A percentile compares a stretch with the other conserved stretches of the same genome.
These are phyloP conservation scores for Drosophila oshimai DNA, from an alignment of 1,140 invertebrate species.

Conservation along the genomic window DNA sequence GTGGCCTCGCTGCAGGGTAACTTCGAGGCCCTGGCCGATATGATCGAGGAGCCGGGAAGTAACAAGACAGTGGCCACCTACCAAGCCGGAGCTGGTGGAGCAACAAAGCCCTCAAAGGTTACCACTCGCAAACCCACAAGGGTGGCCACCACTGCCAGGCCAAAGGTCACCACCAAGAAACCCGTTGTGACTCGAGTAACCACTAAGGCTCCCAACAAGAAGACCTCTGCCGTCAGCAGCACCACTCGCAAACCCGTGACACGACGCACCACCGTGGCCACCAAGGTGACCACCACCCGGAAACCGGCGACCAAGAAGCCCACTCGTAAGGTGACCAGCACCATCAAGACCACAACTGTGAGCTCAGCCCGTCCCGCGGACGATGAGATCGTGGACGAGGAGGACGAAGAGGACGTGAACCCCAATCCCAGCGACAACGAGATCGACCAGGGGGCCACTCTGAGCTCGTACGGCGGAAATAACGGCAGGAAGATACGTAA, in stretches of 20 bases:
- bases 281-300: constrained; percentile 53
- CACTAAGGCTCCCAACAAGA: constrained; percentile 83
- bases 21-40: constrained; percentile 90
- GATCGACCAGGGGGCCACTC: constrained; percentile 84
- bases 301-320: constrained; percentile 84
- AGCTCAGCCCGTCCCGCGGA: constrained; percentile 41
- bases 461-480: constrained; percentile 56
- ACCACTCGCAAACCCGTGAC: constrained; percentile 61
- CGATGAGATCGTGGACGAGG: constrained; percentile 74
- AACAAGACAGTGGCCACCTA: constrained; percentile 71
- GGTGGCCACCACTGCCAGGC: constrained; percentile 68
- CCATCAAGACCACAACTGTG: constrained; percentile 45
- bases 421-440: constrained; percentile 81
- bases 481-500: constrained; percentile 85
- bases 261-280: constrained; percentile 43
- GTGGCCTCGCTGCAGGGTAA: constrained; percentile 91
- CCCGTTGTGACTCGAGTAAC: constrained; percentile 83
- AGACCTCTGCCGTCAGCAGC: constrained; percentile 41
- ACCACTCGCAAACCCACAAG: constrained; percentile 47
- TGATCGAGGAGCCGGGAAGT: constrained; percentile 84
- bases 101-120: constrained; percentile 25
- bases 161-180: constrained; percentile 55
- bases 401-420: constrained; percentile 84
- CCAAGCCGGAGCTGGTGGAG: constrained; percentile 51
- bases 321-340: constrained; percentile 51